Evolutionary conservation across 2,888 invertebrate genomes (phyloP).

Genomic region (Cylloceria caligata): DNA sequence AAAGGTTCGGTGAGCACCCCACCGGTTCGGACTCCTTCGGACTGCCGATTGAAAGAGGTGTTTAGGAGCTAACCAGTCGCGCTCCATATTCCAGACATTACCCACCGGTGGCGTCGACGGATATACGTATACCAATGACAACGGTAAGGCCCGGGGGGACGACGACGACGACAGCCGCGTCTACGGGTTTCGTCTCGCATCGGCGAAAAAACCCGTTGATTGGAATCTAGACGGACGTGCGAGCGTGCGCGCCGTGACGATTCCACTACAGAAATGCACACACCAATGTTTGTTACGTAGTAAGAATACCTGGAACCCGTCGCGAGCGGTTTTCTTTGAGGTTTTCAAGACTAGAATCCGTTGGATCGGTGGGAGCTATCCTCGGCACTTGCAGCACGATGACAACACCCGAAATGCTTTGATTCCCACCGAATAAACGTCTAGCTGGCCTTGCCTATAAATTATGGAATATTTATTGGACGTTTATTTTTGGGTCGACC

Average conservation of each 20-base stretch:
- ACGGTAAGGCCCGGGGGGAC: constrained; percentile 58
- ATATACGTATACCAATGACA: constrained; percentile 18
- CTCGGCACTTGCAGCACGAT: constrained; percentile 68
- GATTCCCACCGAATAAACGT: constrained; percentile 80
- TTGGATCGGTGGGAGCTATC: constrained; percentile 71
- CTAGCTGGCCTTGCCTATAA: constrained; percentile 76
- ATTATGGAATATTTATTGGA: constrained; percentile 82
- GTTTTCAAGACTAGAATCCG: constrained; percentile 68
- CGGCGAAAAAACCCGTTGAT: constrained; percentile 80
- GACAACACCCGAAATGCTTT: constrained; percentile 81
- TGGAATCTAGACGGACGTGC: constrained; percentile 80
- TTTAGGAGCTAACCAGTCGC: constrained; percentile 66
- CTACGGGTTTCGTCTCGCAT: constrained; percentile 57
- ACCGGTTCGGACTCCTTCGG: constrained; percentile 16
- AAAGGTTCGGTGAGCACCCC: constrained; percentile 17
- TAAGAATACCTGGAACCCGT: constrained; percentile 75
- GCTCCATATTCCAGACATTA: constrained; percentile 69
- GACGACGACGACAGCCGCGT: constrained; percentile 33
- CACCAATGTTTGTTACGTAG: constrained; percentile 29
- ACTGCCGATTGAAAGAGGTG: constrained; percentile 54
- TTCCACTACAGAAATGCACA: constrained; percentile 56
- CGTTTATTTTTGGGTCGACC: constrained; percentile 63
- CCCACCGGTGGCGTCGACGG: constrained; percentile 23
- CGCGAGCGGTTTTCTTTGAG: constrained; percentile 79
- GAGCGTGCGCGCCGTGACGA: constrained; percentile 45